These are phyloP conservation scores for Tinamus major DNA, from an alignment of 2,797 vertebrate genomes.

Conservation along the genomic window DNA sequence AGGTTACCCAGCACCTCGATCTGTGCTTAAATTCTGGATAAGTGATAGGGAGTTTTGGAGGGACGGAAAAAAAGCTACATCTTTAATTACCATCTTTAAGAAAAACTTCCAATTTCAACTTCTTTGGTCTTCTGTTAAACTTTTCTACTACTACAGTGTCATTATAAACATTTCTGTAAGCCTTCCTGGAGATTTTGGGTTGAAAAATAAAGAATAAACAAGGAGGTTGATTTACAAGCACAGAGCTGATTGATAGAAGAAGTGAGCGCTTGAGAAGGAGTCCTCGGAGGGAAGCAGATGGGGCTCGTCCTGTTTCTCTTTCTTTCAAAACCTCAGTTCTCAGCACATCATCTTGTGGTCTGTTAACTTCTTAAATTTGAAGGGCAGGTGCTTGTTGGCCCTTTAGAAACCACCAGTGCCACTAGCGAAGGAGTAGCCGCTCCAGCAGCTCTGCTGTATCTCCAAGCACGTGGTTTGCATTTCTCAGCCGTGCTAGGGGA, in stretches of 20 bases:
- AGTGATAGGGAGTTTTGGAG: background rate
- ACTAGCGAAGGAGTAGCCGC: background rate
- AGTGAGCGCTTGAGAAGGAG: constrained; percentile 35
- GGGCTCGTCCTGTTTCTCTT: constrained; percentile 19
- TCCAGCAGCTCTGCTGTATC: background rate
- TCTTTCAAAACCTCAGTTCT: constrained; percentile 49
- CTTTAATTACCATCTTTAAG: background rate
- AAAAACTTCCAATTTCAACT: background rate
- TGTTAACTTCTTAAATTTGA: constrained; percentile 2
- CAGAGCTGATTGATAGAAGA: background rate
- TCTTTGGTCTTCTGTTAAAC: background rate
- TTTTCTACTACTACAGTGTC: background rate
- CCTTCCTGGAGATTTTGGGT: background rate
- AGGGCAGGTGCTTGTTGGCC: constrained; percentile 21
- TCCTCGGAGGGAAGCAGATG: constrained; percentile 35
- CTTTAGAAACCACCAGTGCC: background rate
- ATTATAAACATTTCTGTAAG: background rate
- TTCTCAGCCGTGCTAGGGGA: background rate
- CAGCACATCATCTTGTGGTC: constrained; percentile 6
- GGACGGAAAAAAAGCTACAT: background rate
- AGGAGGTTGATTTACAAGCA: constrained; percentile 5
- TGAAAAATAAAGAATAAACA: constrained; percentile 17
- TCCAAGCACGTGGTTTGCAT: background rate
- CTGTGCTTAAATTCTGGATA: background rate
- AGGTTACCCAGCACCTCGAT: background rate